phyloP scores from a whole-genome alignment of 1,140 invertebrate species.

The Centruroides sculpturatus region DNA sequence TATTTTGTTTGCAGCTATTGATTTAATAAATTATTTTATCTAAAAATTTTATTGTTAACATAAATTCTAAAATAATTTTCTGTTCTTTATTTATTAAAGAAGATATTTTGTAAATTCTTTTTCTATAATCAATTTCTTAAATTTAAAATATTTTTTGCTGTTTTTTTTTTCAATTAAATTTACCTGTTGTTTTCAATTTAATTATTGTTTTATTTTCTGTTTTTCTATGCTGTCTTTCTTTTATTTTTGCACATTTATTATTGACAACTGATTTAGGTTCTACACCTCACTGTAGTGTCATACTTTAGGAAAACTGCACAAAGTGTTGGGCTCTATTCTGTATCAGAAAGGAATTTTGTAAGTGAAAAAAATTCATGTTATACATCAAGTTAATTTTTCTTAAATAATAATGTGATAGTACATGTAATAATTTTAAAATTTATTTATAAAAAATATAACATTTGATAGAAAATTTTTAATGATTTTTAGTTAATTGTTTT shows the following conservation, averaged over 20 bases:
- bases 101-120: not conserved
- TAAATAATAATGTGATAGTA: not conserved
- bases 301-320: slow-evolving; percentile 14
- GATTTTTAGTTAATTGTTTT: no score
- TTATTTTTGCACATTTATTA: slow-evolving; percentile 11
- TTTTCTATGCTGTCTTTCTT: slow-evolving; percentile 1
- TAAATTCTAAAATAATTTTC: no score
- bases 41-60: no score
- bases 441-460: not conserved
- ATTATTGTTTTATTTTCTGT: not conserved
- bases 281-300: slow-evolving; percentile 21
- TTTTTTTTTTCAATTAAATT: not conserved
- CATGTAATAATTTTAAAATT: not conserved
- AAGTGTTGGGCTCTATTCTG: slow-evolving; percentile 10
- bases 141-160: not conserved
- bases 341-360: slow-evolving; percentile 6
- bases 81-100: no score
- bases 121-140: not conserved
- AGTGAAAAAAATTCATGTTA: slow-evolving; percentile 1
- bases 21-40: no score
- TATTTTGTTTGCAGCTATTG: no score
- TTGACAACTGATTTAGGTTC: slow-evolving; percentile 11
- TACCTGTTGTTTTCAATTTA: not conserved
- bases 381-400: not conserved
- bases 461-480: no score